Evolutionary conservation across 2,888 invertebrate genomes (phyloP).

Genomic region (Drosophila neutralis): DNA sequence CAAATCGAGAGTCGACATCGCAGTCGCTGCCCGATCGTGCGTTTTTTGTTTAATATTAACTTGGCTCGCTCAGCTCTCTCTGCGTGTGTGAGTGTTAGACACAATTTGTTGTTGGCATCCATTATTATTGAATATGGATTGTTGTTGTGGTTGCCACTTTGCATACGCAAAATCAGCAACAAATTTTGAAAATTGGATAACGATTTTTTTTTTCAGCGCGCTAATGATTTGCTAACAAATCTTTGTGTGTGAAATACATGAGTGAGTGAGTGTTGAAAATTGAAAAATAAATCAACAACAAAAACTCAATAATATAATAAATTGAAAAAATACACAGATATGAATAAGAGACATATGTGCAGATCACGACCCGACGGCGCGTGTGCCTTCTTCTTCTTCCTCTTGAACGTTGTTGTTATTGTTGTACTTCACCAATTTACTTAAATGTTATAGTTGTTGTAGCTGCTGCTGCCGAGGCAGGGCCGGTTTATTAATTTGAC

Average conservation of each 20-base stretch:
- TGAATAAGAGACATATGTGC: slow-evolving; percentile 31
- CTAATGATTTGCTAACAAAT: slow-evolving; percentile 71
- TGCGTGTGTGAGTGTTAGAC: slow-evolving; percentile 36
- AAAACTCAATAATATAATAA: slow-evolving; percentile 33
- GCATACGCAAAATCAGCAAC: slow-evolving; percentile 50
- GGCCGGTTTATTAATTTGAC: slow-evolving; percentile 77
- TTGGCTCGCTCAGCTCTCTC: slow-evolving; percentile 31
- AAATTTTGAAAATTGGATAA: slow-evolving; percentile 58
- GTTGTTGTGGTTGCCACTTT: slow-evolving; percentile 44
- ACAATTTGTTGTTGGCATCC: slow-evolving; percentile 41
- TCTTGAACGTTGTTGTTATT: slow-evolving; percentile 30
- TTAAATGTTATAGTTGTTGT: slow-evolving; percentile 32
- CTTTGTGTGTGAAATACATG: slow-evolving; percentile 27
- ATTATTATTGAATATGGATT: slow-evolving; percentile 44
- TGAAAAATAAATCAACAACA: slow-evolving; percentile 35
- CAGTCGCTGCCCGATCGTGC: slow-evolving; percentile 62
- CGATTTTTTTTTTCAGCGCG: slow-evolving; percentile 47
- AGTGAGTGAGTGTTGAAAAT: slow-evolving; percentile 36
- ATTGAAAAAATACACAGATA: slow-evolving; percentile 44
- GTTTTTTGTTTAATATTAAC: slow-evolving; percentile 61
- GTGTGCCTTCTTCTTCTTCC: slow-evolving; percentile 1
- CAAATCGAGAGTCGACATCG: slow-evolving; percentile 31
- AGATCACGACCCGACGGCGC: slow-evolving; percentile 49
- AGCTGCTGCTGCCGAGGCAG: slow-evolving; percentile 53
- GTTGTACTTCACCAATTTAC: slow-evolving; percentile 42